Conservation (phyloP, 2,797 vertebrate species). For the Cyclopterus lumpus region DNA sequence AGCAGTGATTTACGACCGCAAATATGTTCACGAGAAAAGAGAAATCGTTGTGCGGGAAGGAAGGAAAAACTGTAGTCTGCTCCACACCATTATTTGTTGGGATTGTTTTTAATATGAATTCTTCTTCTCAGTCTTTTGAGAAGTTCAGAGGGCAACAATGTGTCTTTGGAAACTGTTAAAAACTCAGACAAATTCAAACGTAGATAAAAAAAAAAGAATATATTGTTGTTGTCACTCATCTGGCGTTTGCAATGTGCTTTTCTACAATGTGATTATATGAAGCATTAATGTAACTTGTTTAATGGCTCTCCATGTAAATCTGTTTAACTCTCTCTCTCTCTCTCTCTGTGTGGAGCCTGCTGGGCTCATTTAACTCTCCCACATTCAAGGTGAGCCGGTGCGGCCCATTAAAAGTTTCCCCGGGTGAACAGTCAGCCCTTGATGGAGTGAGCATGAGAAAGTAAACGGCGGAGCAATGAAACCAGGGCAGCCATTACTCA, state of each 20-base stretch:
- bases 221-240: background rate
- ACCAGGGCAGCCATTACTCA: slow-evolving; percentile 36
- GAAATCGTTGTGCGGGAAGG: background rate
- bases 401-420: slow-evolving; percentile 33
- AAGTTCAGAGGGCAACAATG: background rate
- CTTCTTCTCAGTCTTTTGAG: no score
- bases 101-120: background rate
- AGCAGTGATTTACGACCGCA: no score
- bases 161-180: background rate
- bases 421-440: background rate
- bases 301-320: no score
- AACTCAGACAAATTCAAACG: background rate
- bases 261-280: background rate
- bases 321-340: background rate
- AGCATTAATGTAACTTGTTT: background rate
- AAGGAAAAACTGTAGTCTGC: background rate
- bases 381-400: slow-evolving; percentile 10
- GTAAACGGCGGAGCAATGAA: slow-evolving; percentile 30
- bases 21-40: background rate
- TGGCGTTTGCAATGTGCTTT: background rate
- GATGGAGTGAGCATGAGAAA: slow-evolving; percentile 22
- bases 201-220: background rate
- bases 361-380: slow-evolving; percentile 20
- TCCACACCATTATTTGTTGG: background rate
- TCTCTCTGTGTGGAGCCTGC: background rate